Conservation (phyloP, 2,113 vertebrate genomes). For the Tachuris rubrigastra region DNA sequence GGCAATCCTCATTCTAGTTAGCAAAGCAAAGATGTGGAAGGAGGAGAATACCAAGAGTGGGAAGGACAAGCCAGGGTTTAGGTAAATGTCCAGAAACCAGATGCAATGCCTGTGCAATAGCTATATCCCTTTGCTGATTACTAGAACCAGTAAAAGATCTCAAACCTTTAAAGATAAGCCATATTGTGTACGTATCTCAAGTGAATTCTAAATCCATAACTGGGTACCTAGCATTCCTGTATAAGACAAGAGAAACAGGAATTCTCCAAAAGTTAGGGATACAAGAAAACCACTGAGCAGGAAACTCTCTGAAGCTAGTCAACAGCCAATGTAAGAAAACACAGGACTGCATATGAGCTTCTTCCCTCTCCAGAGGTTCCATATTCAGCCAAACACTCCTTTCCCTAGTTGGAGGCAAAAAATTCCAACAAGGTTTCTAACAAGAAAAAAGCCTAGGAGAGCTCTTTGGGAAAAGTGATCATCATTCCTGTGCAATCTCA, state of each 20-base stretch:
- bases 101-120: not conserved
- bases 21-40: not conserved
- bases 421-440: not conserved
- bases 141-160: not conserved
- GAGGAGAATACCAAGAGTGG: not conserved
- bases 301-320: not conserved
- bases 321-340: not conserved
- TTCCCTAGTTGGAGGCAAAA: not conserved
- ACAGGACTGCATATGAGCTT: not conserved
- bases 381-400: not conserved
- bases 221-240: not conserved
- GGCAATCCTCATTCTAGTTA: not conserved
- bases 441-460: not conserved
- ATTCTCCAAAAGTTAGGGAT: not conserved
- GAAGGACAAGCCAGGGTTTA: not conserved
- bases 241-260: not conserved
- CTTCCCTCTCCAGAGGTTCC: not conserved
- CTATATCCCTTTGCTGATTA: not conserved
- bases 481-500: not conserved
- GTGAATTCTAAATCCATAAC: not conserved
- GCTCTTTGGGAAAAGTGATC: not conserved
- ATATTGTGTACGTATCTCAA: not conserved
- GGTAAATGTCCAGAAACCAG: not conserved
- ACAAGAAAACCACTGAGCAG: not conserved
- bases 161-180: not conserved